These are phyloP conservation scores for Caenorhabditis drosophilae DNA, from an alignment of 2,888 invertebrate genomes.

Conservation along the genomic window DNA sequence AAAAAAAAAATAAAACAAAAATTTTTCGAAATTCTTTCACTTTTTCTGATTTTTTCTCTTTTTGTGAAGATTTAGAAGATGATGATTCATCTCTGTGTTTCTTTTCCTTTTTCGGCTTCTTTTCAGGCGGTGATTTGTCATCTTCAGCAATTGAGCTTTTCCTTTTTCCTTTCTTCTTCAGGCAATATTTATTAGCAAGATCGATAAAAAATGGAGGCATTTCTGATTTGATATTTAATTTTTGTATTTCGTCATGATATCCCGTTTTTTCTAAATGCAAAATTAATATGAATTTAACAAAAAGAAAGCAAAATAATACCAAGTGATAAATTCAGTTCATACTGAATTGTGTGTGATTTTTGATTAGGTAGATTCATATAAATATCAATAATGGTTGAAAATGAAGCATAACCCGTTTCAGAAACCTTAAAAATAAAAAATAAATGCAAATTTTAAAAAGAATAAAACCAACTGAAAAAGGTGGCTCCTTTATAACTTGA, in stretches of 20 bases:
- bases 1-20: not conserved
- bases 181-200: slow-evolving; percentile 8
- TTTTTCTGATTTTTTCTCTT: not conserved
- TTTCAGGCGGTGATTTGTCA: slow-evolving; percentile 1
- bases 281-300: not conserved
- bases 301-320: slow-evolving; percentile 3
- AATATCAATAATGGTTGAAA: slow-evolving; percentile 13
- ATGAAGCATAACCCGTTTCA: slow-evolving; percentile 34
- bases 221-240: slow-evolving; percentile 5
- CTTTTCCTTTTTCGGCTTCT: slow-evolving; percentile 7
- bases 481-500: slow-evolving; percentile 14
- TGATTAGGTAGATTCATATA: slow-evolving; percentile 25
- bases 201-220: slow-evolving; percentile 8
- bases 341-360: slow-evolving; percentile 15
- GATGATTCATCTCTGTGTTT: slow-evolving; percentile 1
- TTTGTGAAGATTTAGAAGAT: not conserved
- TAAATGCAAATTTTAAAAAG: not conserved
- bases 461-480: slow-evolving; percentile 19
- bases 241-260: slow-evolving; percentile 12
- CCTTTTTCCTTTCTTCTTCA: slow-evolving; percentile 5
- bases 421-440: slow-evolving; percentile 10
- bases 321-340: slow-evolving; percentile 17
- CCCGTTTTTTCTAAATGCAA: slow-evolving; percentile 7
- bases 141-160: slow-evolving; percentile 1
- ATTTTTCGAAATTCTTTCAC: not conserved